Base-by-base conservation (phyloP, 2,888 invertebrate genomes). In the Chirona hameri region DNA sequence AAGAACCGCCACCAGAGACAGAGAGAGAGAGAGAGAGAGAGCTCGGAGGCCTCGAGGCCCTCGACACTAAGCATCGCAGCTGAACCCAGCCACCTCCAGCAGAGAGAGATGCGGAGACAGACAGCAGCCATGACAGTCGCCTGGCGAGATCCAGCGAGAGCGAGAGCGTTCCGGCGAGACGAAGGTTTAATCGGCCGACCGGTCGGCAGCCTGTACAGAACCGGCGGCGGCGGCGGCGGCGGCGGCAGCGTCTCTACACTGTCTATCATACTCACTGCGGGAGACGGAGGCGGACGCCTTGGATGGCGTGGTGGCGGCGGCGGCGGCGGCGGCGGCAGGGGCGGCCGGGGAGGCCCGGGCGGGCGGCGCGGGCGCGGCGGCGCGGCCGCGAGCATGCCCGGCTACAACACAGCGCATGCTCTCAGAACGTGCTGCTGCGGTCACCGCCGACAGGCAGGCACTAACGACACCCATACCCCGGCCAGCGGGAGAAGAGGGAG, bases 401-500 rank as follows among this genome's bases (percentile, higher is more conserved):
- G 55, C 60, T 60, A 81, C 76, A 72, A 76, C 52, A 82, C 79
- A 79, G 79, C 79, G 79, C 60, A 55, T 55, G 60, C 81, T 12
- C 81, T 60, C 24, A 60, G 52, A 52, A 15, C 55, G 60, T 52
- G 81, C 81, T 52, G 39, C 39, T 2, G 7, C 39, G 39, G 39
- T 39, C 39, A 39, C 7, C 52, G 52, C n/a, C n/a, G n/a, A n/a
- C 15, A 52, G 52, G 52, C 52, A 52, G 27, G 79, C 10, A 27
- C 79, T 15, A 46, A 9, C n/a, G 76, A 14, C 31, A 31, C 14
- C 76, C 4, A 14, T 10, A 24, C 21, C 31, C 1, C 31, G n/a
- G 60, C 21, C 60, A 24, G 60, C 60, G 60, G 60, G 52, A 12
- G 52, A 12, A 12, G 18, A 52, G 7, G 52, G 18, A 60, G 24